Percentiles rank a stretch among this genome's conserved stretches.
These are phyloP conservation scores for Arctocebus calabarensis DNA, from an alignment of 2,797 vertebrate species.

Conservation along the genomic window DNA sequence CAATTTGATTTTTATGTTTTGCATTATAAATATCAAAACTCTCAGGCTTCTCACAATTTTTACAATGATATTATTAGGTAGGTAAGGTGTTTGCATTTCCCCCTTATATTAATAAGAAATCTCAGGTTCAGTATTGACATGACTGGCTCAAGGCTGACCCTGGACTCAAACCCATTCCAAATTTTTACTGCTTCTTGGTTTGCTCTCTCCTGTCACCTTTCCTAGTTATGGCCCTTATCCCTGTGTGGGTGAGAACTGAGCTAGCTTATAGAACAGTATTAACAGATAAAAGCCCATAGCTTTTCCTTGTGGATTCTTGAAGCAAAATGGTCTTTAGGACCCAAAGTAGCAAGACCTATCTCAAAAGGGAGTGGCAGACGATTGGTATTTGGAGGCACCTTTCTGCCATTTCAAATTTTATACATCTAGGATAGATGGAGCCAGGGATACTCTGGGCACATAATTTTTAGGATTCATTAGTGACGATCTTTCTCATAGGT, in stretches of 20 bases:
- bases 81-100: background rate
- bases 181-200: accelerated
- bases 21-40: background rate
- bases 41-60: background rate
- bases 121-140: background rate
- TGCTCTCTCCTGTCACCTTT: background rate
- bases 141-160: background rate
- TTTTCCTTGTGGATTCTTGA: background rate
- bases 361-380: background rate
- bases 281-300: background rate
- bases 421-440: background rate
- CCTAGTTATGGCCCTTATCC: background rate
- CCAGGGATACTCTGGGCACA: background rate
- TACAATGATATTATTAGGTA: background rate
- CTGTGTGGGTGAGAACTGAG: background rate
- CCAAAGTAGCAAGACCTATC: background rate
- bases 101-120: background rate
- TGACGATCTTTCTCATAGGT: background rate
- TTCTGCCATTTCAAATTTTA: background rate
- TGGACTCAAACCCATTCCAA: background rate
- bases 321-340: conserved; percentile 8
- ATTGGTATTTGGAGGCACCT: background rate
- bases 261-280: background rate
- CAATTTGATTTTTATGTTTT: background rate
- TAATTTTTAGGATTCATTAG: background rate